These are phyloP conservation scores for Pristionchus arcanus DNA, from an alignment of 2,888 invertebrate genomes.

Conservation along the genomic window DNA sequence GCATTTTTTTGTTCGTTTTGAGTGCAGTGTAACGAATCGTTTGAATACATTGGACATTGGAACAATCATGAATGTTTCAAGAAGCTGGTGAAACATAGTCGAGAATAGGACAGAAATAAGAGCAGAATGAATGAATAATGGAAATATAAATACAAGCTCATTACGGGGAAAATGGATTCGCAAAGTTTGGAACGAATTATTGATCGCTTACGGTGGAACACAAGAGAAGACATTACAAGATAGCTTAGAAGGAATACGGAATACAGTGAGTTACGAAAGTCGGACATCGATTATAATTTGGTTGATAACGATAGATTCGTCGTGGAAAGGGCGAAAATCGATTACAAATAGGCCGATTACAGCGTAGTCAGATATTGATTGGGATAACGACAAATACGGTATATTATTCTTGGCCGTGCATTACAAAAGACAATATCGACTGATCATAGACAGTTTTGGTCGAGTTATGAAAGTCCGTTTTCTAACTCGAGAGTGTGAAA, in stretches of 20 bases:
- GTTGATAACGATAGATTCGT: not conserved
- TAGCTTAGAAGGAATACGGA: too few relatives aligned
- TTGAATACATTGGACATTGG: too few relatives aligned
- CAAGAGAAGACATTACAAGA: too few relatives aligned
- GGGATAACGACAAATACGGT: too few relatives aligned
- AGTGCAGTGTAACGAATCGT: not conserved
- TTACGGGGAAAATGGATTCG: not conserved
- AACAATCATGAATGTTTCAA: not conserved
- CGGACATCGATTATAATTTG: too few relatives aligned
- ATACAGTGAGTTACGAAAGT: too few relatives aligned
- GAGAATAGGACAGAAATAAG: not conserved
- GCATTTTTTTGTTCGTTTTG: not conserved
- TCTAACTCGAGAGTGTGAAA: too few relatives aligned
- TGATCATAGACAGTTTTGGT: too few relatives aligned
- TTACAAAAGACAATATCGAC: too few relatives aligned
- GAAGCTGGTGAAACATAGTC: not conserved
- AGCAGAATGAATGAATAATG: not conserved
- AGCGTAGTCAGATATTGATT: not conserved
- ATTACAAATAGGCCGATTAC: not conserved
- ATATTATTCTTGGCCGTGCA: too few relatives aligned
- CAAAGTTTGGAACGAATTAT: not conserved
- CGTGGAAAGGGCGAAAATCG: too few relatives aligned
- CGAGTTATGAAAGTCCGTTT: too few relatives aligned
- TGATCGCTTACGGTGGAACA: not conserved
- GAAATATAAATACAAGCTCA: not conserved